Evolutionary conservation across 2,888 invertebrate genomes (phyloP), one percentile per base, ranked within the genome.

Genomic region (Uloborus plumipes): DNA sequence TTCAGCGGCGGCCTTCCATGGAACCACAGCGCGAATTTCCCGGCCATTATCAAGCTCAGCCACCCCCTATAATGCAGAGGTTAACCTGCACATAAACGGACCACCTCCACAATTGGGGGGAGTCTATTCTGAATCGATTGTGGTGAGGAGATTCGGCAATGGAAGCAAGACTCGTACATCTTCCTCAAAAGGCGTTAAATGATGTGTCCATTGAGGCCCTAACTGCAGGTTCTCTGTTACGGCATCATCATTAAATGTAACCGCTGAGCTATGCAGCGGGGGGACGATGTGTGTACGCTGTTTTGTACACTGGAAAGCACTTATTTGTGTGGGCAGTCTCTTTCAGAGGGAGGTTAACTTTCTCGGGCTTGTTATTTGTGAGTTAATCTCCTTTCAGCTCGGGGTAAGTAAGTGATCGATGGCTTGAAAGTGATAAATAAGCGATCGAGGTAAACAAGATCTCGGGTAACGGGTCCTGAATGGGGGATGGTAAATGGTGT

Each of bases 121-220:
- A 69, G 74, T 70, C 80, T 73, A 81, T 81, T 74, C 69, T 69
- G 58, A 39, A 31, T 58, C 31, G 53, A 14, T 58, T 62, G 50
- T 31, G 74, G 80, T 61, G 69, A 14, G 14, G 47, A 49, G 64
- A 59, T 18, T 13, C 2, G 64, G 49, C 18, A 39, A 20, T 18
- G 22, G 49, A 18, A n/a, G 47, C 64, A 49, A 49, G 7, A 47
- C 47, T 3, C 11, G 39, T 39, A 39, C 39, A 39, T 39, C 39
- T 39, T 39, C 39, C 9, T 47, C 69, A 59, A 81, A 81, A 81
- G 80, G 80, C 80, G 80, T 81, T 74, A 81, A 81, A 81, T 74
- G 74, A 16, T 61, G 73, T 69, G 39, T 26, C 73, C 61, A 66
- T 75, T 62, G 53, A 76, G n/a, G 39, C 58, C n/a, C n/a, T 70